Conservation (phyloP, 2,888 invertebrate genomes). For the Sinelater perroti region DNA sequence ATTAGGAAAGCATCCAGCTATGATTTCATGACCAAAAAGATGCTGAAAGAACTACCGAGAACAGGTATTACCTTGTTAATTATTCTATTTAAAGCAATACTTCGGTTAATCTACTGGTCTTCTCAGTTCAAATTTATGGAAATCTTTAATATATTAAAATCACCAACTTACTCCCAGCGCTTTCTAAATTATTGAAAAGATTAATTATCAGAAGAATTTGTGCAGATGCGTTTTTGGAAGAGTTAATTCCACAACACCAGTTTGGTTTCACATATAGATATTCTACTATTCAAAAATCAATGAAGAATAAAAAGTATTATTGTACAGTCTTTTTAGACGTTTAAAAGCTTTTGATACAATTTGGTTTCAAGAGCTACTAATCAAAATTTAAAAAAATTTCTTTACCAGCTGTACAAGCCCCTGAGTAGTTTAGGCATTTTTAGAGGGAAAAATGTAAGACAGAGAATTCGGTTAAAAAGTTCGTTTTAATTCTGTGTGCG, state of each 20-base stretch:
- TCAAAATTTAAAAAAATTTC: neutral
- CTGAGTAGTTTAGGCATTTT: too few species aligned
- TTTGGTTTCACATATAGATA: neutral
- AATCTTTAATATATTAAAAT: neutral
- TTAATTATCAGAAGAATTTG: conserved; percentile 2
- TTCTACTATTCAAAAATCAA: conserved; percentile 1
- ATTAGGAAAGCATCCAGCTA: neutral
- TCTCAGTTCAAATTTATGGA: neutral
- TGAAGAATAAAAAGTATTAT: neutral
- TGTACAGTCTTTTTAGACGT: neutral
- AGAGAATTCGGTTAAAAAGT: too few species aligned
- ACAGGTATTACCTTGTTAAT: neutral
- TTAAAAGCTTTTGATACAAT: neutral
- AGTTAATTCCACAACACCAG: neutral
- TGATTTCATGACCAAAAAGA: neutral
- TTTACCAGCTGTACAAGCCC: neutral
- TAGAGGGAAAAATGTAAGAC: too few species aligned
- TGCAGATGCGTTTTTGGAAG: conserved; percentile 3
- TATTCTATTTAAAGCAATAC: neutral
- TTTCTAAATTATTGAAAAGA: neutral
- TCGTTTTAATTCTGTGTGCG: too few species aligned
- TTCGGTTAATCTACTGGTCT: neutral
- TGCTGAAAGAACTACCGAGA: neutral
- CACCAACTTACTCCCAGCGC: neutral
- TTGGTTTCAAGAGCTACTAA: conserved; percentile 1